phyloP scores from a whole-genome alignment of 2,113 vertebrate species.

The Aleadryas rufinucha region DNA sequence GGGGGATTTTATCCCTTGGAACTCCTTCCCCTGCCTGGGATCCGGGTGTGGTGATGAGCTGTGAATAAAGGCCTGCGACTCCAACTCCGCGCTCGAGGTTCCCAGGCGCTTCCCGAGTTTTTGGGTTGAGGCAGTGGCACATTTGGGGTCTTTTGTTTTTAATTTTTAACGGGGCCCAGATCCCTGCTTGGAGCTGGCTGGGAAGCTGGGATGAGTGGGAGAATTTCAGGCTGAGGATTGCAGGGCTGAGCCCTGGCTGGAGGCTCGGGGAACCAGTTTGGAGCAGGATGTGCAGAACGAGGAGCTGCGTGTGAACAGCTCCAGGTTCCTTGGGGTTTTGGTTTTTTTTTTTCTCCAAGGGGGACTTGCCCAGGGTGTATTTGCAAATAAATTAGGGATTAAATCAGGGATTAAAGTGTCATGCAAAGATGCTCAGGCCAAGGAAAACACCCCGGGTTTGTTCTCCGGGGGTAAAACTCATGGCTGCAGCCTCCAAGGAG shows the following conservation, averaged over 20 bases:
- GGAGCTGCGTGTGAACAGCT: background rate
- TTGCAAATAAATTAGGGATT: conserved; percentile 1
- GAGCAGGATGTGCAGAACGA: background rate
- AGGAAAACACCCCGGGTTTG: background rate
- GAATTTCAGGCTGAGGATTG: background rate
- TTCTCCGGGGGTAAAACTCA: background rate
- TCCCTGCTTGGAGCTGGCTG: background rate
- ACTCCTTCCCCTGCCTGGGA: background rate
- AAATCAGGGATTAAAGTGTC: background rate
- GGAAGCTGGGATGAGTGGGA: background rate
- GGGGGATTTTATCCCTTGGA: background rate
- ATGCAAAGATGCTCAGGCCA: background rate
- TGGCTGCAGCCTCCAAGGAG: background rate
- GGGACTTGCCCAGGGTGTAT: background rate
- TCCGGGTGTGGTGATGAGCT: accelerated
- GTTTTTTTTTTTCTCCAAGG: background rate
- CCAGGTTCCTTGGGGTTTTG: background rate
- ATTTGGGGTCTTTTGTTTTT: background rate
- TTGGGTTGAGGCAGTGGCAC: background rate
- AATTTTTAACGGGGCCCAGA: accelerated
- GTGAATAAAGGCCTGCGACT: background rate
- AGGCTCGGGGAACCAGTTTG: conserved; percentile 5
- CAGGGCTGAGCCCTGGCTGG: background rate
- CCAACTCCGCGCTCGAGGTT: accelerated
- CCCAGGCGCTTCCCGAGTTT: background rate